Percentiles rank a stretch among this genome's conserved stretches.
phyloP scores from a whole-genome alignment of 1,140 invertebrate species.

The Phymastichus coffea region DNA sequence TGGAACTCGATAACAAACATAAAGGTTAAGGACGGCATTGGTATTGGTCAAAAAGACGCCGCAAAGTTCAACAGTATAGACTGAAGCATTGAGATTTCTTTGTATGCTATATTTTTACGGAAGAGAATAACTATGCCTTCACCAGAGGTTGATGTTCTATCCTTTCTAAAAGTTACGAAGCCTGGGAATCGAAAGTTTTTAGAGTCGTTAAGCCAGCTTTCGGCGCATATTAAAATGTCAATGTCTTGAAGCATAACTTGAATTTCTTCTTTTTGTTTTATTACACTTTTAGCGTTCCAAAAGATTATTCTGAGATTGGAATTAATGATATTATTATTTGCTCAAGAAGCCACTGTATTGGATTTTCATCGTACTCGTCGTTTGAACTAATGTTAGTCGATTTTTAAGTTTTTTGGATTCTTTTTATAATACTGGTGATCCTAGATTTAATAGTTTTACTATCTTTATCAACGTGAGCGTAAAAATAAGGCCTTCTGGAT shows the following conservation, averaged over 20 bases:
- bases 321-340: background rate
- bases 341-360: too few relatives aligned
- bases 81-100: background rate
- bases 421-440: too few relatives aligned
- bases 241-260: background rate
- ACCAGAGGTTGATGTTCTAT: background rate
- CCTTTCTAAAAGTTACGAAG: background rate
- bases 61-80: background rate
- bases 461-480: too few relatives aligned
- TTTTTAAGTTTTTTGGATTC: too few relatives aligned
- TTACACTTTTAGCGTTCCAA: slow-evolving; percentile 5
- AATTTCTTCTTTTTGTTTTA: background rate
- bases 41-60: background rate
- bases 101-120: background rate
- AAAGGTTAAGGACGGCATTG: background rate
- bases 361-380: too few relatives aligned
- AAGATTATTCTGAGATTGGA: background rate
- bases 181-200: background rate
- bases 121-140: background rate
- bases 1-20: background rate
- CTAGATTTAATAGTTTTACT: too few relatives aligned
- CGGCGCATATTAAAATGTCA: slow-evolving; percentile 9
- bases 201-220: background rate
- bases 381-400: too few relatives aligned
- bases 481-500: too few relatives aligned